Base-by-base conservation (phyloP, 2,888 invertebrate genomes). In the Heliconius ethilla region DNA sequence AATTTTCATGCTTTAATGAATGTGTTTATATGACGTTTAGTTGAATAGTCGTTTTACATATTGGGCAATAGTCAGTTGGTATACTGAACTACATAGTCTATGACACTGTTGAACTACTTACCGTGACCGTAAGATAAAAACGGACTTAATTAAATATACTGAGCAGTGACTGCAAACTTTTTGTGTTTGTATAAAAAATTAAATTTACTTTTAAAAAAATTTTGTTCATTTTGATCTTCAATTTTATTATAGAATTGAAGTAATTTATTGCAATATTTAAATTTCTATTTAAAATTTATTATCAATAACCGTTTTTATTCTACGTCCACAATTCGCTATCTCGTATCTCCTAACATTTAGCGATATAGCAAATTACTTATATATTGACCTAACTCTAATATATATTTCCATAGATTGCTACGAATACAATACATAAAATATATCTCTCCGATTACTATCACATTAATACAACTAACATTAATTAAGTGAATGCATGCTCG, bases 391-490 rank as follows among this genome's bases (percentile, higher is more conserved):
- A 74, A 40, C 3, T 11, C 59, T 62, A 62, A 74, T 63, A 33
- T 40, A 59, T 63, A 27, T 6, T 40, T 33, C 72, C 55, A 55
- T 63, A 74, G 59, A 63, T 59, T 22, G 63, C 51, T 55, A 76
- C 70, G 70, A 70, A 70, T 76, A 51, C 51, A 55, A 70, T 72
- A 66, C 76, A 77, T 77, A 77, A 72, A 74, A 72, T 72, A 77
- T 40, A 76, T 70, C 65, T 76, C 76, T 72, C 51, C 45, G 51
- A 29, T 66, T 72, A 55, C 72, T 77, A 77, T 77, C 76, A 77
- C 76, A 77, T 77, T 22, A 59, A 18, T 72, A 65, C 25, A 66
- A 55, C 66, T 63, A 70, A 70, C 63, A 37, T 63, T 76, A 51
- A 33, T 33, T 76, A 70, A 45, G 59, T 70, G 40, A 70, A 76